Evolutionary conservation across 2,113 vertebrate species (phyloP), one percentile per base, ranked within the genome.

Genomic region (Cynopterus brachyotis): DNA sequence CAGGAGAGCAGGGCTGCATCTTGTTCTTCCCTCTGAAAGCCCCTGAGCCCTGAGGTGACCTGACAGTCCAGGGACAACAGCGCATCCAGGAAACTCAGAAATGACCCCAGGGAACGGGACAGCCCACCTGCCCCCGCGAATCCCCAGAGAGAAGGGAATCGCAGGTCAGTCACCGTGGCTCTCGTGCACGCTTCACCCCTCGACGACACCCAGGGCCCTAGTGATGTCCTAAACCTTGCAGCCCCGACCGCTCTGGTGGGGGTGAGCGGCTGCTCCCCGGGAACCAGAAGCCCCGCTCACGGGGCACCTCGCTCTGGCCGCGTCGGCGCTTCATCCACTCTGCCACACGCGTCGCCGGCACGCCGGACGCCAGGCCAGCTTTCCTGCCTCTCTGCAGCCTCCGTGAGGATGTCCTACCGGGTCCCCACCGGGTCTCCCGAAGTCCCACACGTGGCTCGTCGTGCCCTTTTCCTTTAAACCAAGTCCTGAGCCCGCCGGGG

Each of bases 141-240:
- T 4, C 4, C 19, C 7, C 87, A 42, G 67, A 26, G 40, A 37
- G 47, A 42, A n/a, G 17, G 8, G 24, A 67, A 20, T 22, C 7
- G 4, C 17, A n/a, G 85, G 47, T 6, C 62, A 6, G 1, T 20
- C 5, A 42, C 19, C 19, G 10, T 0, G 15, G 42, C 26, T 72
- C 60, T 64, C 53, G 5, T 1, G 37, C 2, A 12, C 2, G 1
- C 24, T 30, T 17, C 28, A 67, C 45, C 40, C 53, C 2, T 0
- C 9, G 69, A 37, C 59, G 26, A 28, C 1, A 42, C 22, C n/a
- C 24, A 2, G 0, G 32, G 28, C 72, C 30, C n/a, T 0, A 19
- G n/a, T 55, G 32, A 45, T 24, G 53, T 28, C 28, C 53, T 17
- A 16, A 16, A 32, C 30, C 83, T 62, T 88, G 67, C 60, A 47